Evolutionary conservation across 2,113 vertebrate species (phyloP).

Genomic region (Mirza zaza): DNA sequence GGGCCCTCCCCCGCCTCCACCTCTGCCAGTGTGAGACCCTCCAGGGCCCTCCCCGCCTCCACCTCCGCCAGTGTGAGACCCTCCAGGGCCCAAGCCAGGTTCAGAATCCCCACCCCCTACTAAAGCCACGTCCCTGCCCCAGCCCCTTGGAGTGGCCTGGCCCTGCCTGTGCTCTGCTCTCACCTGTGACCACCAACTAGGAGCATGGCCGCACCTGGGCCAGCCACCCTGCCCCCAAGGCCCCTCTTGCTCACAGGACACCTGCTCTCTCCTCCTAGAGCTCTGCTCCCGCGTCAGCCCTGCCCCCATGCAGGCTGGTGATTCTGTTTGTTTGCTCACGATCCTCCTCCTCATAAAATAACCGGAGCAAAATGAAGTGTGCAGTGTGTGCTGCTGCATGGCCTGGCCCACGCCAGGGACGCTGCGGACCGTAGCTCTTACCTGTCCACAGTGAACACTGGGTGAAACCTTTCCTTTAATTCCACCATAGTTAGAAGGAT

Average conservation of each 20-base stretch:
- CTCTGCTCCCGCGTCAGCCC: too few relatives aligned
- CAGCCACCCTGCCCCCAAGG: neutral
- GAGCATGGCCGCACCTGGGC: neutral
- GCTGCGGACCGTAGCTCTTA: slow-evolving; percentile 69
- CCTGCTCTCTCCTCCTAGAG: too few relatives aligned
- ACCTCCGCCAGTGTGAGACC: neutral
- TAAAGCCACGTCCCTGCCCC: too few relatives aligned
- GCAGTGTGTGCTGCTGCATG: neutral
- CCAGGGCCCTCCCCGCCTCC: neutral
- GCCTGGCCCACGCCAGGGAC: neutral
- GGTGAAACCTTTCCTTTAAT: slow-evolving; percentile 93
- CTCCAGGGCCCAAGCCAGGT: neutral
- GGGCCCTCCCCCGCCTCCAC: too few relatives aligned
- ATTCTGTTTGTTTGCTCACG: neutral
- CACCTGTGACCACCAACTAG: neutral
- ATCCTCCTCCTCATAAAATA: neutral
- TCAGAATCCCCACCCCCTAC: neutral
- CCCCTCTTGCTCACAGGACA: neutral
- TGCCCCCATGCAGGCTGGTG: neutral
- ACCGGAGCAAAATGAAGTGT: neutral
- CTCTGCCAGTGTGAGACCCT: neutral
- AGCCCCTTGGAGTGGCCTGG: neutral
- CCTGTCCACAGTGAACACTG: slow-evolving; percentile 88
- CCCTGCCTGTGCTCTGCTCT: neutral
- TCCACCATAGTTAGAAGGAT: slow-evolving; percentile 94